Evolutionary conservation across 2,888 invertebrate genomes (phyloP).

Genomic region (Ferdinandea cuprea): DNA sequence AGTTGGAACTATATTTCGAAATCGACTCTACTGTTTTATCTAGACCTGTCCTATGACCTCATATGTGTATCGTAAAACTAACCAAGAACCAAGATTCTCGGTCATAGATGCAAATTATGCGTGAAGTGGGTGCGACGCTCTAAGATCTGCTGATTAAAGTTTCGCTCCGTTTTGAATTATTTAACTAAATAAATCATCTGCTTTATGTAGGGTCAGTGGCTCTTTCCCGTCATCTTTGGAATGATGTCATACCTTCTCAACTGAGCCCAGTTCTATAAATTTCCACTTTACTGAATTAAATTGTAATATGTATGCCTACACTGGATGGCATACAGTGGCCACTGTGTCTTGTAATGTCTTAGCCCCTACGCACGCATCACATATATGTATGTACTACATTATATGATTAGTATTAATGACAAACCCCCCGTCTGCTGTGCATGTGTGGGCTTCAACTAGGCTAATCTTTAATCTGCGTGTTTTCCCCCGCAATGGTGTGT

Average conservation of each 20-base stretch:
- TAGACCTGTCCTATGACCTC: too few species aligned
- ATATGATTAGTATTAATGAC: constrained; percentile 44
- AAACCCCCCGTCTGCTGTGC: constrained; percentile 14
- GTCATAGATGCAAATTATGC: not conserved
- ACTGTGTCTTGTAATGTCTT: not conserved
- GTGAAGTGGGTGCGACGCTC: not conserved
- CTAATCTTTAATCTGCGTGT: constrained; percentile 59
- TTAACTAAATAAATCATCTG: constrained; percentile 2
- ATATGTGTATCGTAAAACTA: too few species aligned
- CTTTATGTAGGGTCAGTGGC: not conserved
- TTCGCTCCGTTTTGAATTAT: constrained; percentile 5
- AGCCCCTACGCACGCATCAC: constrained; percentile 16
- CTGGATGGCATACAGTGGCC: not conserved
- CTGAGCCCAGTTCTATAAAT: constrained; percentile 5
- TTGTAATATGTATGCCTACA: not conserved
- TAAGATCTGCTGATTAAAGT: not conserved
- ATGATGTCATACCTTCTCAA: constrained; percentile 16
- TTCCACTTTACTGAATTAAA: constrained; percentile 13
- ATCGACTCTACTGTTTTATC: too few species aligned
- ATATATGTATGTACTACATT: too few species aligned
- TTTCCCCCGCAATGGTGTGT: constrained; percentile 20
- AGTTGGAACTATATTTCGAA: too few species aligned
- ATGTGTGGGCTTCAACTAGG: constrained; percentile 51
- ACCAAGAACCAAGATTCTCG: too few species aligned
- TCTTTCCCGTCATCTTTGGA: not conserved